Evolutionary conservation across 1,140 invertebrate genomes (phyloP), one percentile per base, ranked within the genome.

Genomic region (Agrilus planipennis): DNA sequence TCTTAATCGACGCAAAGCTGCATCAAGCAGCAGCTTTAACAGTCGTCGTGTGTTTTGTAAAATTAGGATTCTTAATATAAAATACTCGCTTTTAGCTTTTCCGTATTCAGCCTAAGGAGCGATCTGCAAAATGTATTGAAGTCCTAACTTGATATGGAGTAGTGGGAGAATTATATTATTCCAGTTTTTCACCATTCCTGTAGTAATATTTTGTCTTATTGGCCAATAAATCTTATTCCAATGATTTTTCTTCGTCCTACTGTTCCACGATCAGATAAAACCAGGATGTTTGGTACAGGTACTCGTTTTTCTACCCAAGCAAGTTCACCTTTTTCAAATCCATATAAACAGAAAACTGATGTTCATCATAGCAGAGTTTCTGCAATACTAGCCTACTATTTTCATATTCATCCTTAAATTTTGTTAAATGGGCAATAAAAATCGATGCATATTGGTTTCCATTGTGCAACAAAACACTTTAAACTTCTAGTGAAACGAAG

Each of bases 51-150:
- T 29, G 28, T 12, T 29, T 29, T 29, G 28, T 29, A 3, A 29
- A 29, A n/a, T 29, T 14, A 29, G n/a, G n/a, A 14, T 29, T 25
- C n/a, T 6, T 25, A 25, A 25, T 5, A 25, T 11, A 53, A 55
- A 22, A 55, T 43, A 29, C 38, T 49, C 37, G 18, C 46, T 42
- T 53, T 53, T 17, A 56, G 22, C 32, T 51, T 55, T 45, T 50
- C 45, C 30, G 28, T 37, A 28, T 43, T 48, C 11, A 53, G 31
- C 9, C 32, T 23, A 2, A 44, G 41, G n/a, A 57, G 36, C 4
- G 53, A 48, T 43, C 63, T 59, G 57, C 50, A 56, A 57, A 61
- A 22, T 54, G 51, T 41, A 60, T 62, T 39, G 58, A 3, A 59
- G 29, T 7, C 46, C 52, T 23, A 55, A 39, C 38, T 59, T 64